Evolutionary conservation across 2,888 invertebrate species (phyloP), one percentile per base, ranked within the genome.

Genomic region (Ypsolopha sequella): DNA sequence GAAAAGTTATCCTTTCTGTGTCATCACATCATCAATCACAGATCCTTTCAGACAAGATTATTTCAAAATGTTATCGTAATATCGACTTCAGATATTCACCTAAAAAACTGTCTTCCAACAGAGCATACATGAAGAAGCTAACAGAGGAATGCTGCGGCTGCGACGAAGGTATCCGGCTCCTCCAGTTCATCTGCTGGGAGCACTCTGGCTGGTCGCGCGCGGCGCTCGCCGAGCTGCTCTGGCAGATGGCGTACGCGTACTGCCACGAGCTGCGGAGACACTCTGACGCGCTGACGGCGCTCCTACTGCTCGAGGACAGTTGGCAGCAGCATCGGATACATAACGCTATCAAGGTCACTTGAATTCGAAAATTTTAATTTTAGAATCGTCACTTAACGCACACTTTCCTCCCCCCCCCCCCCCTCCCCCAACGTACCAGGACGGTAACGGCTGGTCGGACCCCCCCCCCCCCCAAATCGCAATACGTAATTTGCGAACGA

Each of bases 181-280:
- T 98, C 39, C 95, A 97, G 87, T 98, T 95, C 80, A 92, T 97
- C 75, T 95, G 96, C 68, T 98, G 98, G 98, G 98, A 98, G 80
- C 97, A 98, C 85, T 96, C 96, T 33, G 93, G 93, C 60, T 96
- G 98, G 82, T 97, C 97, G 36, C 92, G 95, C 56, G 91, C 91
- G 13, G 95, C 97, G 48, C 89, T 98, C 39, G 92, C 94, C 45
- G 98, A 98, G 84, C 84, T 98, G 44, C 86, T 98, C 53, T 97
- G 97, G 96, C 95, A 97, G 68, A 89, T 90, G 74, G 92, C 93
- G 39, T 95, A 93, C 76, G 95, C 97, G 2, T 98, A 96, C 80
- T 96, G 97, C 60, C 96, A 97, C 73, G 98, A 98, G 76, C 88
- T 98, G 72, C 90, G 96, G 47, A 95, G 97, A 59, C 96, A 97